These are phyloP conservation scores for Parasteatoda lunata DNA, from an alignment of 2,888 invertebrate species.

Conservation along the genomic window DNA sequence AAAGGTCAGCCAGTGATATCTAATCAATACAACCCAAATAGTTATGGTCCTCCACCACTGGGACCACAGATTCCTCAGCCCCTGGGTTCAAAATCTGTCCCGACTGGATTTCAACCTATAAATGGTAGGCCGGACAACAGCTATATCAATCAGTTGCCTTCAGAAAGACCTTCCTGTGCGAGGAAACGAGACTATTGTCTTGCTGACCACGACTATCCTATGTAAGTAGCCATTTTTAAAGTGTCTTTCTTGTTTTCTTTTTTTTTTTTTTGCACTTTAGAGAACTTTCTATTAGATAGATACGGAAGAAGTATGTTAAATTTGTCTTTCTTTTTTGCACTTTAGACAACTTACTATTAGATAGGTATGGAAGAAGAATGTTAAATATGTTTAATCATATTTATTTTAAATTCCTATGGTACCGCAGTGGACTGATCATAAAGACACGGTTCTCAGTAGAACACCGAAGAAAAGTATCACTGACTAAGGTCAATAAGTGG, in stretches of 20 bases:
- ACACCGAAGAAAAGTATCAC: too few relatives aligned
- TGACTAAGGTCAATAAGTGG: too few relatives aligned
- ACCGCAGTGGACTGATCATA: too few relatives aligned
- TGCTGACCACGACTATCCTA: conserved; percentile 62
- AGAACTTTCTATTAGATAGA: too few relatives aligned
- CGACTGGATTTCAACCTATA: conserved; percentile 10
- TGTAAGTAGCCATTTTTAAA: conserved; percentile 23
- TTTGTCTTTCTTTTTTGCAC: too few relatives aligned
- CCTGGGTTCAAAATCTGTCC: conserved; percentile 10
- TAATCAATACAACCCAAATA: background rate
- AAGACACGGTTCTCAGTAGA: too few relatives aligned
- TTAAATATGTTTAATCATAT: too few relatives aligned
- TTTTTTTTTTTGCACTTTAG: too few relatives aligned
- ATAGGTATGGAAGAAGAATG: too few relatives aligned
- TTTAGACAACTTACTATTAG: too few relatives aligned
- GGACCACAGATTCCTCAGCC: conserved; percentile 51
- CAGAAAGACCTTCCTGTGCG: conserved; percentile 51
- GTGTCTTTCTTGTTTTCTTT: background rate
- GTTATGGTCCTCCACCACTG: conserved; percentile 38
- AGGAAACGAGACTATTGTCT: conserved; percentile 59
- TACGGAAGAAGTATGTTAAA: too few relatives aligned
- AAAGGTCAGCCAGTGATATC: conserved; percentile 20
- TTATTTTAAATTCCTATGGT: too few relatives aligned
- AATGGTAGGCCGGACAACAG: conserved; percentile 18
- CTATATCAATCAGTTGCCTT: conserved; percentile 29